These are phyloP conservation scores for Chydorus sphaericus DNA, from an alignment of 2,888 invertebrate species.

Conservation along the genomic window DNA sequence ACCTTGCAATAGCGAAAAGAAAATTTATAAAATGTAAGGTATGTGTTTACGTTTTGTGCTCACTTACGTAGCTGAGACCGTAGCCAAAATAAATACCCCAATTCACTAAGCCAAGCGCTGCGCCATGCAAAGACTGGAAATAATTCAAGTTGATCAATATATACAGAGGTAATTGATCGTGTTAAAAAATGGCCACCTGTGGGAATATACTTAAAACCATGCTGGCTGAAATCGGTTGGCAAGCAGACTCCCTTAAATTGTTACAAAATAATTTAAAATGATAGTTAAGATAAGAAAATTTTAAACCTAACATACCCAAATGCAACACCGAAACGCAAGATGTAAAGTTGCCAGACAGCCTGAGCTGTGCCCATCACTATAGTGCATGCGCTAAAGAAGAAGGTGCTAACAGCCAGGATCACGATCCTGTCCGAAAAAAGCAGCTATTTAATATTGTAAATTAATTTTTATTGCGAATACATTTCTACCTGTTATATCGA, in stretches of 20 bases:
- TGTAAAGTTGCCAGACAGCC: conserved; percentile 77
- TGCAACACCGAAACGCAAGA: conserved; percentile 71
- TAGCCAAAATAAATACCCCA: conserved; percentile 94
- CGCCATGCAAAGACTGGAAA: conserved; percentile 46
- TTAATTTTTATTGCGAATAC: not conserved
- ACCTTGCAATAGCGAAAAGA: too few species aligned
- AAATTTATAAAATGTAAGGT: too few species aligned
- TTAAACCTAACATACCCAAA: conserved; percentile 43
- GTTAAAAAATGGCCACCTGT: conserved; percentile 34
- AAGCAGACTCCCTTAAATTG: conserved; percentile 54
- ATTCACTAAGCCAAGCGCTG: conserved; percentile 84
- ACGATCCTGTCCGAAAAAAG: conserved; percentile 44
- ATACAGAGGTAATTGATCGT: not conserved
- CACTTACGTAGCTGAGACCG: conserved; percentile 81
- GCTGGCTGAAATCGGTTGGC: conserved; percentile 73
- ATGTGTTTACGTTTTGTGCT: too few species aligned
- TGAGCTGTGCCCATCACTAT: conserved; percentile 69
- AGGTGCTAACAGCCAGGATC: conserved; percentile 57
- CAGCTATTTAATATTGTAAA: not conserved
- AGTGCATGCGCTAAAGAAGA: conserved; percentile 67
- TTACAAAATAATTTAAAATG: not conserved
- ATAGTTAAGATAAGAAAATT: not conserved
- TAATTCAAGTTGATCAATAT: not conserved
- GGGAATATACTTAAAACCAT: conserved; percentile 66
- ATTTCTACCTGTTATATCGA: conserved; percentile 35